Evolutionary conservation across 2,888 invertebrate species (phyloP).

Genomic region (Cinara cedri): DNA sequence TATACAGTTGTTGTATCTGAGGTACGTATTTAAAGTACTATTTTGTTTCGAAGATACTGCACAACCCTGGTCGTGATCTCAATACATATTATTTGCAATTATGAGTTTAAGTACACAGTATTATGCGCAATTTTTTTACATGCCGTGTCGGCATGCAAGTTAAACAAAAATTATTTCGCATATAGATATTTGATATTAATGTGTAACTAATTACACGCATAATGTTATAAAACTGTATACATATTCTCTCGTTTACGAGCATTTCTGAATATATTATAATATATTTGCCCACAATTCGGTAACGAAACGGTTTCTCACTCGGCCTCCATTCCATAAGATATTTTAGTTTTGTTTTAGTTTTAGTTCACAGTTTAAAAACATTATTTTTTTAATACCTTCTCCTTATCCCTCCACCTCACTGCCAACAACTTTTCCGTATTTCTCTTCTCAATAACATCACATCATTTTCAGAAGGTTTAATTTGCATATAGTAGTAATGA

Average conservation of each 20-base stretch:
- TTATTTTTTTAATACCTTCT: not conserved
- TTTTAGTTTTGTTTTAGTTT: slow-evolving; percentile 7
- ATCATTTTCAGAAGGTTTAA: not conserved
- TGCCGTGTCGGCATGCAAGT: no score
- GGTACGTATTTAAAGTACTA: no score
- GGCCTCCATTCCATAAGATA: not conserved
- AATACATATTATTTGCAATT: no score
- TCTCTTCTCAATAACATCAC: not conserved
- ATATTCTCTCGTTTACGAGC: no score
- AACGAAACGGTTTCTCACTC: not conserved
- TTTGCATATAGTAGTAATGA: not conserved
- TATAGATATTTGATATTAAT: not conserved
- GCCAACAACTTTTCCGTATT: no score
- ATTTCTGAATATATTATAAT: not conserved
- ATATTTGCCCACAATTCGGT: not conserved
- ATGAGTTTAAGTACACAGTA: no score
- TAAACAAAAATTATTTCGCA: not conserved
- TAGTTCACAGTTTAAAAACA: slow-evolving; percentile 1
- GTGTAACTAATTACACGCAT: no score
- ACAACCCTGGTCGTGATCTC: no score
- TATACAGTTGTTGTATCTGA: no score
- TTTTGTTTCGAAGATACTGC: no score
- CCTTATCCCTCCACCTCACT: no score
- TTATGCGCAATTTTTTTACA: no score
- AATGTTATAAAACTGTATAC: not conserved